Base-by-base conservation (phyloP, 2,888 invertebrate genomes). In the Lithophane leautieri region DNA sequence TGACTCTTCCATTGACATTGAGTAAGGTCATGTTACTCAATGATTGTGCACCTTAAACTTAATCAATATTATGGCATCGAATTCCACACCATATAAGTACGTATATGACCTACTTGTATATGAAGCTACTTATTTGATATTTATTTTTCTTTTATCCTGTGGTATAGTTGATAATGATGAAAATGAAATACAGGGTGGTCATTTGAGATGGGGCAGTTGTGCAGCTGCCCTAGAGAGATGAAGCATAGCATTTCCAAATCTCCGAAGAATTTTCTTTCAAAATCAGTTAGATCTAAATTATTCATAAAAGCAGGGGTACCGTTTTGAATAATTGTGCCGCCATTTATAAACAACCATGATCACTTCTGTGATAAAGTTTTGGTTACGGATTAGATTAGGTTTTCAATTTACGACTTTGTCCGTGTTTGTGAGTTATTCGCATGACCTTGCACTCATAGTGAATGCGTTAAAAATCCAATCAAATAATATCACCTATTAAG, bases 21-120 rank as follows among this genome's bases (percentile, higher is more conserved):
- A 62, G 80, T 60, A 78, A 90, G 90, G 91, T 90, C 88, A 81
- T 71, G 85, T 83, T 85, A 70, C 83, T 56, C 70, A 85, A 82
- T 78, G 82, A 82, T 73, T 63, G 42, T 44, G 19, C 44, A 22
- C 63, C 79, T n/a, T n/a, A n/a, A n/a, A 58, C 74, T 56, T 72
- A 62, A 6, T 44, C 4, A 25, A 52, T 81, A 50, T 52, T 54
- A 77, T 61, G 42, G 62, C 56, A 58, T 70, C 61, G 42, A 52
- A 60, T 60, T 63, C 56, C 56, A 58, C 60, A 9, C 14, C 54
- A 34, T n/a, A 68, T 6, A 16, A 9, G 34, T 61, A 50, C 54
- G 25, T 40, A 54, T 44, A 11, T 34, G 34, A 28, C 12, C 50
- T 50, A 7, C 16, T 16, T 47, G 19, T 14, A 4, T 9, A 52